Base-by-base conservation (phyloP, 2,113 vertebrate genomes). In the Oryzias javanicus region DNA sequence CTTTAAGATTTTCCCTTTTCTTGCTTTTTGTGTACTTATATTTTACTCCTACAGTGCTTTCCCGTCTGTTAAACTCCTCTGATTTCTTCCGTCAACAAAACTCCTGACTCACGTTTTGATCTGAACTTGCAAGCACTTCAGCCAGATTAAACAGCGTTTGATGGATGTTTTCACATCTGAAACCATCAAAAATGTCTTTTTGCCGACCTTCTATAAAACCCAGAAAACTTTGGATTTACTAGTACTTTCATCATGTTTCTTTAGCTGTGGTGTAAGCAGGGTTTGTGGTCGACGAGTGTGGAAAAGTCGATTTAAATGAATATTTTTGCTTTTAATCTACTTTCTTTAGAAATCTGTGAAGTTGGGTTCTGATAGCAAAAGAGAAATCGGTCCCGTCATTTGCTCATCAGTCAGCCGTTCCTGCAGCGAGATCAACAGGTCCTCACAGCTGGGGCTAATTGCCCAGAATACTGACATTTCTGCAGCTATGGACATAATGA, bases 401-500 rank as follows among this genome's bases (percentile, higher is more conserved):
- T 6, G 49, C 41, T 47, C 67, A 64, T 48, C 59, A 50, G 44
- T 46, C 46, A 25, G 5, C 18, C 16, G 8, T 44, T 25, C 27
- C 53, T 56, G 51, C 51, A 29, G 42, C 40, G 46, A 54, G 20
- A 54, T 70, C 69, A 78, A 78, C 89, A 93, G 90, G 89, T 92
- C 90, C 88, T 92, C 93, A 91, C 91, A 92, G 93, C 92, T 92
- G 91, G 91, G 92, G 92, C 94, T 95, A 95, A 96, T 96, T 94
- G 89, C 91, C 85, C 86, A 78, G 84, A 62, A 88, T 90, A 91
- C 89, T 96, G 94, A 94, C 94, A 94, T 94, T 92, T 95, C 92
- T 92, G 90, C 93, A 91, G 89, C 93, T 94, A 94, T 94, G 92
- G 94, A 94, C 93, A 94, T 93, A 74, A 89, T 96, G 94, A 96